Evolutionary conservation across 2,113 vertebrate genomes (phyloP).

Genomic region (Percina caprodes): DNA sequence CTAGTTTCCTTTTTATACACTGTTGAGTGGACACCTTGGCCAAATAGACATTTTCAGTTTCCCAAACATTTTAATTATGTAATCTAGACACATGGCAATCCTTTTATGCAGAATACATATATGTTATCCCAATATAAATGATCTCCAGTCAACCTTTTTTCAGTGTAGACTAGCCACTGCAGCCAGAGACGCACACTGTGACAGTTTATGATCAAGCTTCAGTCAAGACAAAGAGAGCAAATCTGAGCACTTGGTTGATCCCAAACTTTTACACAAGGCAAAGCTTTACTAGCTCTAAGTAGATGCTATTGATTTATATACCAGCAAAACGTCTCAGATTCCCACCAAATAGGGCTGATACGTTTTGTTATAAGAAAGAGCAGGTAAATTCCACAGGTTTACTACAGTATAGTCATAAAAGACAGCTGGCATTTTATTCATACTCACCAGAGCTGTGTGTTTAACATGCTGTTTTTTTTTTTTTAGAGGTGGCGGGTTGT

Average conservation of each 20-base stretch:
- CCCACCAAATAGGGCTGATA: background rate
- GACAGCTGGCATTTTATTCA: conserved; percentile 7
- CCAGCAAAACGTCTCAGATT: no score
- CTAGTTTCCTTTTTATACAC: background rate
- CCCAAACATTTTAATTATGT: background rate
- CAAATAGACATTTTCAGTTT: background rate
- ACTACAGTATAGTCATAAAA: background rate
- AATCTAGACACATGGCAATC: background rate
- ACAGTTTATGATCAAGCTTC: background rate
- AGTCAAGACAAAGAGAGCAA: background rate
- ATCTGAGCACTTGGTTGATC: background rate
- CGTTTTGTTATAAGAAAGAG: background rate
- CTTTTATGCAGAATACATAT: background rate
- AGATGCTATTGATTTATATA: no score
- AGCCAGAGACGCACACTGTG: background rate
- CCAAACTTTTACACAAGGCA: background rate
- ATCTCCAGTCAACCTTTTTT: background rate
- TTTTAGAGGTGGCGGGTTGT: conserved; percentile 8
- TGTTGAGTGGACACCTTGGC: background rate
- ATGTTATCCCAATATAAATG: no score
- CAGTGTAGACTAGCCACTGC: background rate
- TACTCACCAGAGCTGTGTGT: conserved; percentile 5
- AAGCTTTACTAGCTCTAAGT: background rate
- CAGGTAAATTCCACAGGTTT: background rate
- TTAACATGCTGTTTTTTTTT: background rate